Percentiles rank a stretch among this genome's conserved stretches.
Conservation (phyloP, 1,140 invertebrate genomes). For the Amyelois transitella region DNA sequence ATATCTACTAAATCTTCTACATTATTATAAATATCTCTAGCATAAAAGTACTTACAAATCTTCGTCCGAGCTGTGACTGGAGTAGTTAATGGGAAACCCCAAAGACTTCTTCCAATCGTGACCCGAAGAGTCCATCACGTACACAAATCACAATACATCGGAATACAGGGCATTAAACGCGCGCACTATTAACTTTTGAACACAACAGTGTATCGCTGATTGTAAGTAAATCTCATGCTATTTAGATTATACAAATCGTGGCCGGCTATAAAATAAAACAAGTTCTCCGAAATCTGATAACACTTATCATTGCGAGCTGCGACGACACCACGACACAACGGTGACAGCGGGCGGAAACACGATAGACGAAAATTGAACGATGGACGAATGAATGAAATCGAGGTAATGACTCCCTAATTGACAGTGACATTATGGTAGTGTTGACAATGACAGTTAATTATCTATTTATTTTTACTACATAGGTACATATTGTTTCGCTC, state of each 20-base stretch:
- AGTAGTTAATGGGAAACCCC: constrained; percentile 57
- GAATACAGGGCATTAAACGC: background rate
- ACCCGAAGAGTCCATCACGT: constrained; percentile 11
- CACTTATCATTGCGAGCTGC: background rate
- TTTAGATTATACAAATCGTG: background rate
- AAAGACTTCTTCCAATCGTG: constrained; percentile 55
- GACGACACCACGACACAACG: background rate
- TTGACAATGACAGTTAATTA: too few species aligned
- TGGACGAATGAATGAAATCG: background rate
- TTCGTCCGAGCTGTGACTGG: constrained; percentile 49
- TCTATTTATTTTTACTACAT: too few species aligned
- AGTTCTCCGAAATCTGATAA: background rate
- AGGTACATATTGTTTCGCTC: too few species aligned
- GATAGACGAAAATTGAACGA: background rate
- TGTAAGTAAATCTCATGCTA: background rate
- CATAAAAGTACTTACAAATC: constrained; percentile 50
- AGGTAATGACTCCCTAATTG: too few species aligned
- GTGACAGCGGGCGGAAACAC: constrained; percentile 1
- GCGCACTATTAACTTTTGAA: background rate
- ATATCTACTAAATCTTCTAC: too few species aligned
- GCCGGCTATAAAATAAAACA: background rate
- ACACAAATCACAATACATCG: background rate
- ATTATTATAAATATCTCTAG: too few species aligned
- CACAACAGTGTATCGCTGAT: background rate
- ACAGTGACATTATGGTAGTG: too few species aligned